Evolutionary conservation across 2,888 invertebrate genomes (phyloP), one percentile per base, ranked within the genome.

Genomic region (Rhopalosiphum nymphaeae): DNA sequence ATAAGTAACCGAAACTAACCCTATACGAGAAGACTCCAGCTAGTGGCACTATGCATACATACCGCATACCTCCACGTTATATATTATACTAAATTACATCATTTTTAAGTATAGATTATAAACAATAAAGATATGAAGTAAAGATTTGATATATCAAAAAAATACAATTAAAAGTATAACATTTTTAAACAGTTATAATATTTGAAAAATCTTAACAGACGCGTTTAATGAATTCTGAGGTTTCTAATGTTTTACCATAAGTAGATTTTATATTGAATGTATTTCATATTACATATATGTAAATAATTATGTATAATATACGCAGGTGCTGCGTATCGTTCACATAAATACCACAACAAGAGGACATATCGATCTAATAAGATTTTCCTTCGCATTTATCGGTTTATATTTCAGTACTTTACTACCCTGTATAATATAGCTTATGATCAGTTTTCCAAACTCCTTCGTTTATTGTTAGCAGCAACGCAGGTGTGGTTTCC

Each of bases 401-500:
- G n/a, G 21, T n/a, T 49, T 21, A 7, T 29, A n/a, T 1, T 7
- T 49, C 4, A n/a, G n/a, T 49, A n/a, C 16, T 87, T 88, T 44
- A 44, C 44, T n/a, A n/a, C 21, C 3, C 42, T 42, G 36, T 57
- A 89, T 36, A 36, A 78, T 78, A 53, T 67, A 78, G 21, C 78
- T 36, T 4, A 13, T 89, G 36, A 56, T 89, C 89, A 89, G 42
- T 42, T 89, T 89, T 89, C 49, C 49, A n/a, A 87, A 87, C 53
- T 42, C 53, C 49, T 3, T 36, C n/a, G 67, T 67, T 46, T 10
- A n/a, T 44, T 85, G 36, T 78, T 56, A 25, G 29, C 29, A 42
- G 56, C 21, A 36, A 1, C 36, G 87, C 92, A 92, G 92, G 92
- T 92, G 87, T 61, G 57, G 36, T 42, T 78, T 56, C 42, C 56